These are phyloP conservation scores for Lasioglossum morio DNA, from an alignment of 2,888 invertebrate genomes.

Conservation along the genomic window DNA sequence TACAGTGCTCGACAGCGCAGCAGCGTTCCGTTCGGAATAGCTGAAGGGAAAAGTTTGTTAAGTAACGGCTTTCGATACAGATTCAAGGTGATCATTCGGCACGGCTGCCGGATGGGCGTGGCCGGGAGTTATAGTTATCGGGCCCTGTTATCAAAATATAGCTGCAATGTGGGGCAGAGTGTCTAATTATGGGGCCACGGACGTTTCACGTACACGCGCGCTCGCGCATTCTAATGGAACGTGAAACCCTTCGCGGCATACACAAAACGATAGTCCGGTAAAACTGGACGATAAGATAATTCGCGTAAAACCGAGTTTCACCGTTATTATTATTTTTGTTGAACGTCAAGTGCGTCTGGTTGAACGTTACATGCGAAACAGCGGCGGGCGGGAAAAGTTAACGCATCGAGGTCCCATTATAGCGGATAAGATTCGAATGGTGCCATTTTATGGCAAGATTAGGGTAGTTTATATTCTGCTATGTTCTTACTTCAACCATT, in stretches of 20 bases:
- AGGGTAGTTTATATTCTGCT: background rate
- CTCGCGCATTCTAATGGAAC: constrained; percentile 15
- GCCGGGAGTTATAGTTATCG: constrained; percentile 13
- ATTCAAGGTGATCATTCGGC: background rate
- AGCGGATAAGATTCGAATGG: background rate
- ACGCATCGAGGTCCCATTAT: constrained; percentile 22
- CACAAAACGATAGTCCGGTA: constrained; percentile 30
- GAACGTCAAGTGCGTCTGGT: constrained; percentile 1
- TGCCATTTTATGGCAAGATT: background rate
- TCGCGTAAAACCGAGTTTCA: constrained; percentile 32
- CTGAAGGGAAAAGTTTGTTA: background rate
- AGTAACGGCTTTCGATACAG: background rate
- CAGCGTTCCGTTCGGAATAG: background rate
- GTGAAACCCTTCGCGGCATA: constrained; percentile 26
- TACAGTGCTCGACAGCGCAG: background rate
- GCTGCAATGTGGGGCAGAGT: constrained; percentile 26
- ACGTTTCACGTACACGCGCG: constrained; percentile 7
- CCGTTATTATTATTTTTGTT: constrained; percentile 45
- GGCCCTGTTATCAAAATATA: constrained; percentile 31
- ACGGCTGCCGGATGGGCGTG: constrained; percentile 17
- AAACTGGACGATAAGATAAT: constrained; percentile 53
- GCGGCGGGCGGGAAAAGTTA: constrained; percentile 19
- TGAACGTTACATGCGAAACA: background rate
- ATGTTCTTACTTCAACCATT: background rate
- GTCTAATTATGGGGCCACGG: constrained; percentile 39